These are phyloP conservation scores for Oreochromis aureus DNA, from an alignment of 2,113 vertebrate species.

Conservation along the genomic window DNA sequence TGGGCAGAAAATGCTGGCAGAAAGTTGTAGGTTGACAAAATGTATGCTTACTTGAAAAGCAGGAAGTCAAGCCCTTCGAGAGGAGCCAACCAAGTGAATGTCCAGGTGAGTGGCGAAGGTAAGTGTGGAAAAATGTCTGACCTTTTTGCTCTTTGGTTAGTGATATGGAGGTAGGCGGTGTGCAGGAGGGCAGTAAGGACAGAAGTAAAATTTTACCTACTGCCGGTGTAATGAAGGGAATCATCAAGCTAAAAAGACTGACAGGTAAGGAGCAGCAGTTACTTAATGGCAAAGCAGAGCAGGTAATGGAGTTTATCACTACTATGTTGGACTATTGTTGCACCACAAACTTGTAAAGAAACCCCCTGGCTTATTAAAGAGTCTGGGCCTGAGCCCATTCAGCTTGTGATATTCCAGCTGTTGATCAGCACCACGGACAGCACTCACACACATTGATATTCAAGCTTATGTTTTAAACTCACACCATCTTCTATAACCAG, in stretches of 20 bases:
- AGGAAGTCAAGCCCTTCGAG: fast-evolving
- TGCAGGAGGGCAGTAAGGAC: background rate
- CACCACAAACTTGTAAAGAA: fast-evolving
- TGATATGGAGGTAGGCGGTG: background rate
- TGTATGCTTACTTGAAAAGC: fast-evolving
- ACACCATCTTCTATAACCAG: background rate
- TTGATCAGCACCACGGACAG: background rate
- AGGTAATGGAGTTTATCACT: background rate
- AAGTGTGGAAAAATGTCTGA: background rate
- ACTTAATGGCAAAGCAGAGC: fast-evolving
- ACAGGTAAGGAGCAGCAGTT: background rate
- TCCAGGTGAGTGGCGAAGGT: fast-evolving
- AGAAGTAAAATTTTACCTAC: fast-evolving
- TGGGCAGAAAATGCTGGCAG: fast-evolving
- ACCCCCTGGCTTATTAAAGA: fast-evolving
- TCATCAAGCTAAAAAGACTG: fast-evolving
- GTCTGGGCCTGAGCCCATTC: background rate
- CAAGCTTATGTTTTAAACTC: background rate
- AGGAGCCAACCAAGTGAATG: background rate
- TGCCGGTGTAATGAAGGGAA: fast-evolving
- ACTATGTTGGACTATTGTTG: fast-evolving
- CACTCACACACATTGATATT: fast-evolving
- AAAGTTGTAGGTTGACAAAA: background rate
- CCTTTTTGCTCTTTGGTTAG: fast-evolving
- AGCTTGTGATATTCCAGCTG: background rate